These are phyloP conservation scores for Acipenser ruthenus DNA, from an alignment of 2,797 vertebrate species.

Conservation along the genomic window DNA sequence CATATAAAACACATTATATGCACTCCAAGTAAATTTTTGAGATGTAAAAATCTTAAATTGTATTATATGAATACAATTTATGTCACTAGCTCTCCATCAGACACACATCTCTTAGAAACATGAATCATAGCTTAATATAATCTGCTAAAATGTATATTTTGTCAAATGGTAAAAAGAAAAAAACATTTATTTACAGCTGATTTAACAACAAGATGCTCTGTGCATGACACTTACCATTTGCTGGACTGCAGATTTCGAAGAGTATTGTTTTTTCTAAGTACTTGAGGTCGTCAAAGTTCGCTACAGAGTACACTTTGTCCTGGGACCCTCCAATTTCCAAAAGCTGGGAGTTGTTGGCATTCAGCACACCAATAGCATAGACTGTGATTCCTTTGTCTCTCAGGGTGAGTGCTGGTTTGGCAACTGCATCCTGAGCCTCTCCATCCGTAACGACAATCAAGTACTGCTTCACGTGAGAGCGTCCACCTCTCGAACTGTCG, in stretches of 20 bases:
- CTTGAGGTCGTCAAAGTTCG: constrained; percentile 55
- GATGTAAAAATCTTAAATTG: no score
- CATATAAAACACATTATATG: no score
- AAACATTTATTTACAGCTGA: no score
- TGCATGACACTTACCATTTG: constrained; percentile 47
- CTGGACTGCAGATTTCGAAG: constrained; percentile 57
- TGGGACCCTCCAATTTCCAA: constrained; percentile 55
- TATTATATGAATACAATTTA: no score
- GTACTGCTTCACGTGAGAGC: constrained; percentile 51
- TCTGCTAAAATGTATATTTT: no score
- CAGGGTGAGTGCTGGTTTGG: constrained; percentile 45
- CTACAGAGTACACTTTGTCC: constrained; percentile 45
- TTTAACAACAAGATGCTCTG: no score
- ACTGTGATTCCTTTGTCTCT: constrained; percentile 56
- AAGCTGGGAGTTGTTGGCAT: constrained; percentile 57
- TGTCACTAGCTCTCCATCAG: no score
- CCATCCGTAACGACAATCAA: constrained; percentile 75
- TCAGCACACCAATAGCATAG: constrained; percentile 64
- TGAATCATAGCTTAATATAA: no score
- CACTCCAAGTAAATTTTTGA: no score
- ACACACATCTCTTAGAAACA: no score
- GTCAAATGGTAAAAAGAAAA: no score
- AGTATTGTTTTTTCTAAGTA: constrained; percentile 60
- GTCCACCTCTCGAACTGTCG: constrained; percentile 31
- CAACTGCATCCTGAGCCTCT: constrained; percentile 57